phyloP scores from a whole-genome alignment of 2,888 invertebrate genomes.

The Cordylochernes scorpioides region DNA sequence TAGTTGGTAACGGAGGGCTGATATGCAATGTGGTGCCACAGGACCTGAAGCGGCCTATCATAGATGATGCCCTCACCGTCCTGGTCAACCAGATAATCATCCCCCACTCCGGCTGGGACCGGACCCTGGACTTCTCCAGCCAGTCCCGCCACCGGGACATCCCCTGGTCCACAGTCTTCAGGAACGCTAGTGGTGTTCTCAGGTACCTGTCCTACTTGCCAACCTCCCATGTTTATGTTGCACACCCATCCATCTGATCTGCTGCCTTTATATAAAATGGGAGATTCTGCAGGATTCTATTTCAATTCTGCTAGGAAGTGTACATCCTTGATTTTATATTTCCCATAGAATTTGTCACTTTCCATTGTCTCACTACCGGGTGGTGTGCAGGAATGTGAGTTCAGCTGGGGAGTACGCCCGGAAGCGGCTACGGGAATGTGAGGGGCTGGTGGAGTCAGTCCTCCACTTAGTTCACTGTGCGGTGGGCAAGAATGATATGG shows the following conservation, averaged over 20 bases:
- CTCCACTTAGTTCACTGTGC: conserved; percentile 73
- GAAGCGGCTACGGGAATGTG: conserved; percentile 65
- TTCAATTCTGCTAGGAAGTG: too few species aligned
- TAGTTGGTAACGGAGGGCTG: not conserved
- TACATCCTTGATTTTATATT: too few species aligned
- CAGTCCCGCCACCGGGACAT: conserved; percentile 32
- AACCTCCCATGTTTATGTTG: not conserved
- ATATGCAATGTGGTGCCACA: conserved; percentile 16
- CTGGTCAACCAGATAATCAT: conserved; percentile 80
- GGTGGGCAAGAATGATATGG: conserved; percentile 72
- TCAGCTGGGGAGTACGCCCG: conserved; percentile 88
- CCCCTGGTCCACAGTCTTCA: conserved; percentile 84
- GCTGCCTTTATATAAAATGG: too few species aligned
- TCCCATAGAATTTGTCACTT: too few species aligned
- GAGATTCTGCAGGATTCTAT: too few species aligned
- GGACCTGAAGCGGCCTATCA: conserved; percentile 80
- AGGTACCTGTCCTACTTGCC: conserved; percentile 23
- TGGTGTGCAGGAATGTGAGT: conserved; percentile 82
- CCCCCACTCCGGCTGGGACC: conserved; percentile 81
- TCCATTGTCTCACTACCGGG: too few species aligned
- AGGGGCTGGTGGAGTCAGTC: conserved; percentile 70
- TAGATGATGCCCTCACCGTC: conserved; percentile 72
- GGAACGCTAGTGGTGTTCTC: conserved; percentile 85
- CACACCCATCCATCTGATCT: too few species aligned
- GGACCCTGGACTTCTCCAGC: conserved; percentile 30